Conservation (phyloP, 1,140 invertebrate genomes). For the Hyles euphorbiae region DNA sequence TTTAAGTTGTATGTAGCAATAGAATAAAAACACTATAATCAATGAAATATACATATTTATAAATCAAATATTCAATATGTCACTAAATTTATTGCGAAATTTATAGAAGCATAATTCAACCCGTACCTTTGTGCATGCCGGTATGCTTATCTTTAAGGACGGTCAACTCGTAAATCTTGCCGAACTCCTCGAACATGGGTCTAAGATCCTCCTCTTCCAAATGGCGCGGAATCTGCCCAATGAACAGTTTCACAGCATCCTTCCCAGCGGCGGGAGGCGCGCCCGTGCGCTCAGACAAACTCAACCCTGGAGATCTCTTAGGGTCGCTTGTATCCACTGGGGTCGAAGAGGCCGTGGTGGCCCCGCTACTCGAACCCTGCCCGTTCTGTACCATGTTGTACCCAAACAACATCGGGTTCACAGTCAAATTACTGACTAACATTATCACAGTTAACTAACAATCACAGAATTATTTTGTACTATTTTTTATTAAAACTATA, state of each 20-base stretch:
- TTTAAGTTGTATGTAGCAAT: too few relatives aligned
- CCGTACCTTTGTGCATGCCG: conserved; percentile 93
- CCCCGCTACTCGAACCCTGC: conserved; percentile 9
- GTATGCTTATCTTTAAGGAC: conserved; percentile 95
- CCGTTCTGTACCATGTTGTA: conserved; percentile 42
- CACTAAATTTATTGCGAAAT: too few relatives aligned
- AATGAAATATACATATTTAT: too few relatives aligned
- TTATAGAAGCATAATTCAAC: conserved; percentile 12
- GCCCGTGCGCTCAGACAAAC: conserved; percentile 60
- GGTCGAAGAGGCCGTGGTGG: conserved; percentile 39
- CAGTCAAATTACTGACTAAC: conserved; percentile 57
- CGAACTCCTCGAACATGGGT: conserved; percentile 94
- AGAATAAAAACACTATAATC: too few relatives aligned
- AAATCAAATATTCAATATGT: too few relatives aligned
- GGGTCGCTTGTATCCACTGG: conserved; percentile 29
- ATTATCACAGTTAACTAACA: conserved; percentile 50
- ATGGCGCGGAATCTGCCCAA: conserved; percentile 95
- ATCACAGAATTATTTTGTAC: conserved; percentile 67
- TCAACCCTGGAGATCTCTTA: conserved; percentile 21
- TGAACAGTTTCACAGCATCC: conserved; percentile 89
- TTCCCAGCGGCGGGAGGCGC: conserved; percentile 67
- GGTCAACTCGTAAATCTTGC: conserved; percentile 95
- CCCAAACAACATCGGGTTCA: conserved; percentile 52
- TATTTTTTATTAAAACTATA: conserved; percentile 60
- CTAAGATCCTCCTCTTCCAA: conserved; percentile 92